phyloP scores from a whole-genome alignment of 2,888 invertebrate species.

The Plebejus argus region DNA sequence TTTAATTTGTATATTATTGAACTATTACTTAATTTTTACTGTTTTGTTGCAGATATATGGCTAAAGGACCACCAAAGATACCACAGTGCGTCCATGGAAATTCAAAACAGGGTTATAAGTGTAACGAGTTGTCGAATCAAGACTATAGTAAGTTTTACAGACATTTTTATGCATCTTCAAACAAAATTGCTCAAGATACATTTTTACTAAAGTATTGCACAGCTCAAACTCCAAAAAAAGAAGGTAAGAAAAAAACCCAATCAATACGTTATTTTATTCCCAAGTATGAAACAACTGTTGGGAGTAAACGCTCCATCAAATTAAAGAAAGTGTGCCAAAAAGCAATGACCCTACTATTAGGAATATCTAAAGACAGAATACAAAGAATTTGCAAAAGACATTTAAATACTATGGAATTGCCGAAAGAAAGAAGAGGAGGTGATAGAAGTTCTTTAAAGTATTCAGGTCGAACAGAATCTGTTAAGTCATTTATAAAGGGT shows the following conservation, averaged over 20 bases:
- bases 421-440: slow-evolving; percentile 40
- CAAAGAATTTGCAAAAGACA: slow-evolving; percentile 43
- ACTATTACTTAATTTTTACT: slow-evolving; percentile 17
- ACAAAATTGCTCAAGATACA: slow-evolving; percentile 38
- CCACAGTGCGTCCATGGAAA: slow-evolving; percentile 38
- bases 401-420: slow-evolving; percentile 40
- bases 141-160: slow-evolving; percentile 40
- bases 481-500: slow-evolving; percentile 17
- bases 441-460: slow-evolving; percentile 26
- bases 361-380: slow-evolving; percentile 41
- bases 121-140: slow-evolving; percentile 38
- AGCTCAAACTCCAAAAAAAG: slow-evolving; percentile 37
- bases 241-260: slow-evolving; percentile 39
- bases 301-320: not conserved
- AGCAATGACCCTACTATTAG: slow-evolving; percentile 36
- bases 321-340: slow-evolving; percentile 41
- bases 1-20: too few relatives aligned
- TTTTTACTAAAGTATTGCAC: slow-evolving; percentile 32
- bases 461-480: slow-evolving; percentile 18
- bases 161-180: slow-evolving; percentile 39
- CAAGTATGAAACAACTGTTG: slow-evolving; percentile 34
- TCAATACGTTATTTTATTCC: slow-evolving; percentile 42
- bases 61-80: slow-evolving; percentile 35
- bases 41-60: slow-evolving; percentile 19
- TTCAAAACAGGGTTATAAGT: slow-evolving; percentile 39